These are phyloP conservation scores for Holcopasites calliopsidis DNA, from an alignment of 1,140 invertebrate genomes.

Conservation along the genomic window DNA sequence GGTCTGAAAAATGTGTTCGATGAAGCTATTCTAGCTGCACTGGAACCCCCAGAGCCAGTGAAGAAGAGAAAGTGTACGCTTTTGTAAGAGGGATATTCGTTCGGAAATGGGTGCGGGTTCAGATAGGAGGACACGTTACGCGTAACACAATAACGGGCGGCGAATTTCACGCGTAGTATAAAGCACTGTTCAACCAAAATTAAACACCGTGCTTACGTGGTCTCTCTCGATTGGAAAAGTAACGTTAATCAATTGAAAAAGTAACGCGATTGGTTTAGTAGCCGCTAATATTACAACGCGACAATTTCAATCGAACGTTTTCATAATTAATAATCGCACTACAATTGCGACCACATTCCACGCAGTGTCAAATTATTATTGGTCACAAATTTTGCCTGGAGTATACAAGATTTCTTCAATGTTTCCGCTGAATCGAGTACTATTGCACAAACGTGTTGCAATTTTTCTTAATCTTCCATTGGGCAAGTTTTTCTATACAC, in stretches of 20 bases:
- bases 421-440: too few relatives aligned
- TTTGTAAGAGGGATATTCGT: slow-evolving; percentile 82
- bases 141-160: slow-evolving; percentile 28
- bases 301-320: slow-evolving; percentile 40
- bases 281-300: slow-evolving; percentile 49
- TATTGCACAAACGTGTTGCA: slow-evolving; percentile 43
- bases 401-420: slow-evolving; percentile 12
- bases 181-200: slow-evolving; percentile 50
- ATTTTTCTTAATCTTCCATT: slow-evolving; percentile 10
- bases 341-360: slow-evolving; percentile 50
- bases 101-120: slow-evolving; percentile 10
- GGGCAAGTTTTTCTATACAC: not conserved
- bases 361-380: slow-evolving; percentile 20
- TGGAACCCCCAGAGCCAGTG: slow-evolving; percentile 96
- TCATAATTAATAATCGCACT: slow-evolving; percentile 6
- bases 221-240: slow-evolving; percentile 12
- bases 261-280: too few relatives aligned
- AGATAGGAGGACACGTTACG: slow-evolving; percentile 24
- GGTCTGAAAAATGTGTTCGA: slow-evolving; percentile 99
- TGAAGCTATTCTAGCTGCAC: slow-evolving; percentile 98
- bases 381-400: not conserved
- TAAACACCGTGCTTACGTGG: slow-evolving; percentile 30
- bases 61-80: slow-evolving; percentile 95
- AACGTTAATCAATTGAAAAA: slow-evolving; percentile 20
- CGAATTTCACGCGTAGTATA: slow-evolving; percentile 52